Base-by-base conservation (phyloP, 2,888 invertebrate genomes). In the Zaprionus lineosus region DNA sequence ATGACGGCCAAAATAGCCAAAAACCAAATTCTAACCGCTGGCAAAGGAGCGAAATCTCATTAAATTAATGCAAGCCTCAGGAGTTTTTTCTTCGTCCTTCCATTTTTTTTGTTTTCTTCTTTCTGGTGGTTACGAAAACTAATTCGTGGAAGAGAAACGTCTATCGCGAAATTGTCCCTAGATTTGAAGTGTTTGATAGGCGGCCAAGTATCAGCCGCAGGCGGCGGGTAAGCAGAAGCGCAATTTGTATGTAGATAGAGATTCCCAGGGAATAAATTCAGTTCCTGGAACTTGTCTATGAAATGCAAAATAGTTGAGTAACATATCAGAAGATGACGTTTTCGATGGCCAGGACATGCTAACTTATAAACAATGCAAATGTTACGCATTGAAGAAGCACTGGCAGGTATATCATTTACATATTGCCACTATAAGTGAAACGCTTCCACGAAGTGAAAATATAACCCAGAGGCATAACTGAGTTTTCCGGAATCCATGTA, bases 61-160 rank as follows among this genome's bases (percentile, higher is more conserved):
- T 81, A 81, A 81, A 84, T 84, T 81, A 81, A 81, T 81, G 79
- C 79, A 81, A 64, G 84, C 84, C 79, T 73, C 61, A 70, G 81
- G 84, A 67, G 56, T 58, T 77, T 73, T 60, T 64, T 47, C 19
- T 9, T 41, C 12, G 34, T 14, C 18, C 15, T 36, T 31, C 31
- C n/a, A n/a, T n/a, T n/a, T n/a, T n/a, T n/a, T n/a, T n/a, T 16
- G 8, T 9, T 29, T 26, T 36, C 15, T 12, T 1, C 11, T 28
- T n/a, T 37, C 6, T 3, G 3, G 6, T n/a, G 37, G 28, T 28
- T n/a, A 37, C 24, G 24, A 39, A 37, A 61, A 65, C 55, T 78
- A 78, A 78, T 78, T 78, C 58, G 53, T 61, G 53, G 47, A 15
- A 47, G 51, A 47, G 58, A 67, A 81, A 50, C 68, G 50, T 56